phyloP scores from a whole-genome alignment of 2,888 invertebrate species.

The Endomychus coccineus region DNA sequence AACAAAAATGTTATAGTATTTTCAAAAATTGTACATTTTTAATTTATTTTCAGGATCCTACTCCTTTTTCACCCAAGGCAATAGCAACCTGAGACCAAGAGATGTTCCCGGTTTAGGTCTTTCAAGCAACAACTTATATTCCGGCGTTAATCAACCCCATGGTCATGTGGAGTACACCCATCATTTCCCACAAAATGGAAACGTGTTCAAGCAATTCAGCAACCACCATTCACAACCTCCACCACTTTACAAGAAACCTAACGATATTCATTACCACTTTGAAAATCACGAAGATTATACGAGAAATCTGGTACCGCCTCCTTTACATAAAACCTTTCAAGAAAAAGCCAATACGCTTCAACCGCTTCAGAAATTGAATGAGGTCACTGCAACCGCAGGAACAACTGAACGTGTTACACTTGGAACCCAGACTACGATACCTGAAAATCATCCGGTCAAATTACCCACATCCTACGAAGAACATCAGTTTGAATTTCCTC shows the following conservation, averaged over 20 bases:
- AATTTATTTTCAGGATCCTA: conserved; percentile 27
- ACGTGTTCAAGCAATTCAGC: conserved; percentile 39
- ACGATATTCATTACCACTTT: conserved; percentile 29
- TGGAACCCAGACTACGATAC: conserved; percentile 22
- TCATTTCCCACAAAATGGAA: conserved; percentile 38
- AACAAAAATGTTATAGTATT: too few relatives aligned
- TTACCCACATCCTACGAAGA: conserved; percentile 35
- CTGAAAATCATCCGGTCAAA: conserved; percentile 34
- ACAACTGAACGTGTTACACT: conserved; percentile 16
- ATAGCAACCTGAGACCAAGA: conserved; percentile 25
- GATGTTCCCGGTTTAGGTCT: conserved; percentile 29
- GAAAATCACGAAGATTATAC: conserved; percentile 39
- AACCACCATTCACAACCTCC: conserved; percentile 24
- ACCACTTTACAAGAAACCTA: conserved; percentile 27
- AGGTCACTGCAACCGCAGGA: conserved; percentile 20
- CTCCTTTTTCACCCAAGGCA: conserved; percentile 27
- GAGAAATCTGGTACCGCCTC: conserved; percentile 45
- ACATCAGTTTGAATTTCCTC: conserved; percentile 26
- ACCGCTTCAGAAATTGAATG: conserved; percentile 22
- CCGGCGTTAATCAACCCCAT: conserved; percentile 44
- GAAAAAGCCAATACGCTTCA: conserved; percentile 18
- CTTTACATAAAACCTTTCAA: conserved; percentile 18
- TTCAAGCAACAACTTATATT: conserved; percentile 41
- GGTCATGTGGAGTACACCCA: conserved; percentile 36
- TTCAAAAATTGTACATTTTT: too few relatives aligned